Conservation (phyloP, 2,888 invertebrate genomes). For the Dynastes hyllus region DNA sequence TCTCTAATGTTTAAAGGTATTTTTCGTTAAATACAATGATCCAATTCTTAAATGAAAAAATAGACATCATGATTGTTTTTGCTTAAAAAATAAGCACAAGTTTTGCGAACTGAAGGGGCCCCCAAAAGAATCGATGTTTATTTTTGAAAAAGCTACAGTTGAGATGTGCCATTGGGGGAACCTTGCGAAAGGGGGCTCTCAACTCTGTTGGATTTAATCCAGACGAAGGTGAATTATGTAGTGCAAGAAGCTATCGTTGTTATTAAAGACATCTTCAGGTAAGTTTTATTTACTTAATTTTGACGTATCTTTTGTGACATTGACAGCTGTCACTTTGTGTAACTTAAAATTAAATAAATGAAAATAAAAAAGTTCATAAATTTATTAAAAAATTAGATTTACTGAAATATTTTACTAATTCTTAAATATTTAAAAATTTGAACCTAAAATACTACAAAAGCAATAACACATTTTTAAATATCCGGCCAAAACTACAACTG, state of each 20-base stretch:
- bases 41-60: constrained; percentile 99
- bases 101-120: constrained; percentile 98
- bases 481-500: background rate
- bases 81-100: constrained; percentile 99
- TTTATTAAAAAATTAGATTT: too few relatives aligned
- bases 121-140: too few relatives aligned
- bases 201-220: constrained; percentile 96
- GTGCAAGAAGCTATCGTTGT: constrained; percentile 99
- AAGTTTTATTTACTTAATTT: constrained; percentile 67
- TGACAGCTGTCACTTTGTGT: background rate
- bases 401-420: too few relatives aligned
- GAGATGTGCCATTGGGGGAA: constrained; percentile 99
- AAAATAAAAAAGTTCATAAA: too few relatives aligned
- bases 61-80: constrained; percentile 99
- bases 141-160: too few relatives aligned
- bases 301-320: background rate
- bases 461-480: background rate
- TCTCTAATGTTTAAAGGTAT: constrained; percentile 74
- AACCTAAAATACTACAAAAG: too few relatives aligned
- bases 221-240: constrained; percentile 99
- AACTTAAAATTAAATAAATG: background rate
- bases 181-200: constrained; percentile 99
- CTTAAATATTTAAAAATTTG: too few relatives aligned
- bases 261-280: constrained; percentile 94
- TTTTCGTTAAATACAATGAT: constrained; percentile 99